Evolutionary conservation across 2,113 vertebrate genomes (phyloP).

Genomic region (Silurus glanis): DNA sequence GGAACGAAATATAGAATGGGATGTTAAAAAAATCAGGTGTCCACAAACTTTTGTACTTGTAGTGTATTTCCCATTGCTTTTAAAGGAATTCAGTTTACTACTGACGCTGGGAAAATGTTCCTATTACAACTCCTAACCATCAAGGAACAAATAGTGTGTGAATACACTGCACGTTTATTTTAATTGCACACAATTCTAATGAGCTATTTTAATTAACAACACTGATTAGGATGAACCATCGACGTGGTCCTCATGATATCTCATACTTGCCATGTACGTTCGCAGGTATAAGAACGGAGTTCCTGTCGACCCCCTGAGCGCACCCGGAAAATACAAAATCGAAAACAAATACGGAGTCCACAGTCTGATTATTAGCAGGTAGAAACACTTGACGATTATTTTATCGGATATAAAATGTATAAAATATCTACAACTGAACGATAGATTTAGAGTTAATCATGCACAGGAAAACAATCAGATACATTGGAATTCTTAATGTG

Average conservation of each 20-base stretch:
- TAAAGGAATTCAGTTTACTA: not conserved
- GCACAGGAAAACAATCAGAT: no score
- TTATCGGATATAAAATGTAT: no score
- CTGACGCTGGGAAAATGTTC: not conserved
- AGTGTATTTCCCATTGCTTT: not conserved
- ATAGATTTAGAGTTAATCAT: no score
- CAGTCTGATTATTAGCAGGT: constrained; percentile 92
- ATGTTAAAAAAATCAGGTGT: no score
- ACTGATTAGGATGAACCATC: not conserved
- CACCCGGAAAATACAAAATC: constrained; percentile 89
- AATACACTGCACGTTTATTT: not conserved
- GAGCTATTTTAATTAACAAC: not conserved
- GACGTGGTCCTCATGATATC: not conserved
- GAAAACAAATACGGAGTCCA: constrained; percentile 94
- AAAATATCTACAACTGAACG: no score
- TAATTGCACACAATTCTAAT: not conserved
- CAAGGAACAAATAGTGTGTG: not conserved
- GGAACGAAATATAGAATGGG: no score
- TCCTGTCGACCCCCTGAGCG: constrained; percentile 79
- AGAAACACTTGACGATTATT: not conserved
- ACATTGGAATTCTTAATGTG: no score
- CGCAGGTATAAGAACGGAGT: constrained; percentile 88
- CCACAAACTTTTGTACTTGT: no score
- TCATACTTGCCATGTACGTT: constrained; percentile 13
- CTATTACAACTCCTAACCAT: not conserved